phyloP scores from a whole-genome alignment of 1,140 invertebrate species.

The Drosophila carrolli region DNA sequence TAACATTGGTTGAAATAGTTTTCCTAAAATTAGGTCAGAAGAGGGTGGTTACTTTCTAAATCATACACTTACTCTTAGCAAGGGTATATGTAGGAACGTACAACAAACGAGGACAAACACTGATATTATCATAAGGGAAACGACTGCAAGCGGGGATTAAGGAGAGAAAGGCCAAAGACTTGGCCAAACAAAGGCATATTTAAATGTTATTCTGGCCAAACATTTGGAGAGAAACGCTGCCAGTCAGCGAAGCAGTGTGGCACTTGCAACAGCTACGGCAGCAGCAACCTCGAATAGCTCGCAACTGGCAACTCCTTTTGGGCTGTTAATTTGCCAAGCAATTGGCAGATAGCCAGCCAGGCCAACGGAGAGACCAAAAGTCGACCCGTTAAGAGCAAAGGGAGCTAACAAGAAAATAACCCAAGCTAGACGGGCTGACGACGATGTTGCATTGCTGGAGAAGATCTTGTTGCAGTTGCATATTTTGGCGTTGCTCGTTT shows the following conservation, averaged over 20 bases:
- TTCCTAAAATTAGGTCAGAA: too few species aligned
- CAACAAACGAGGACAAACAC: neutral
- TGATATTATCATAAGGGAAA: slow-evolving; percentile 25
- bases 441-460: slow-evolving; percentile 44
- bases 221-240: slow-evolving; percentile 46
- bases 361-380: slow-evolving; percentile 35
- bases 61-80: neutral
- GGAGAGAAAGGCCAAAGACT: slow-evolving; percentile 31
- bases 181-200: slow-evolving; percentile 78
- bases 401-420: slow-evolving; percentile 69
- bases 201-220: slow-evolving; percentile 73
- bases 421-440: slow-evolving; percentile 76
- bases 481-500: slow-evolving; percentile 55
- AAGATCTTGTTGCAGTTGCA: slow-evolving; percentile 62
- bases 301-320: slow-evolving; percentile 55
- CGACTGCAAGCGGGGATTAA: slow-evolving; percentile 6
- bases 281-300: slow-evolving; percentile 17
- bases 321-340: slow-evolving; percentile 81
- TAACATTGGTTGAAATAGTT: too few species aligned
- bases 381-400: slow-evolving; percentile 28
- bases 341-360: slow-evolving; percentile 80
- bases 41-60: too few species aligned
- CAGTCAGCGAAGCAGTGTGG: slow-evolving; percentile 21
- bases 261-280: slow-evolving; percentile 32
- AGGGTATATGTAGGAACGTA: neutral